A percentile compares a stretch with the other conserved stretches of the same genome.
These are phyloP conservation scores for Cosmorhoe ocellata DNA, from an alignment of 2,888 invertebrate species.

Conservation along the genomic window DNA sequence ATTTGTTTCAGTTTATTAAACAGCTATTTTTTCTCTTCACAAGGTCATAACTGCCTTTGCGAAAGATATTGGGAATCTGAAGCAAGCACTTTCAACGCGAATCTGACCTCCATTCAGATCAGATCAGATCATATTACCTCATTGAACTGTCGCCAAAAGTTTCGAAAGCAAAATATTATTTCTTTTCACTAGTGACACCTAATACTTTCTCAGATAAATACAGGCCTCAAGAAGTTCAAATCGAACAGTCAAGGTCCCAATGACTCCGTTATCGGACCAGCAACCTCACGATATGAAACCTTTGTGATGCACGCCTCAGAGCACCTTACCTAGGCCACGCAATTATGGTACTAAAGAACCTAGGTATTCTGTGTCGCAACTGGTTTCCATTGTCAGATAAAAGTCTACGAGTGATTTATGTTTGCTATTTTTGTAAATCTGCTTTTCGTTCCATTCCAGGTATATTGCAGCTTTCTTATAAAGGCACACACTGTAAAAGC, in stretches of 20 bases:
- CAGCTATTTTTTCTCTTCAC: too few species aligned
- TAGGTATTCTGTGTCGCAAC: conserved; percentile 1
- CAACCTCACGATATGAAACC: conserved; percentile 61
- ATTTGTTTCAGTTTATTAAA: too few species aligned
- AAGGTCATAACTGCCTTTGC: not conserved
- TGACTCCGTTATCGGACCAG: conserved; percentile 75
- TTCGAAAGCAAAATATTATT: not conserved
- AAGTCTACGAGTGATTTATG: conserved; percentile 34
- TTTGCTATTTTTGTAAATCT: conserved; percentile 25
- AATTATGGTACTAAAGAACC: conserved; percentile 10
- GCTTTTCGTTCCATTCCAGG: conserved; percentile 4
- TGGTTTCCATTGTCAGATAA: conserved; percentile 48
- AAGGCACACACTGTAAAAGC: not conserved
- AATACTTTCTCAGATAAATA: conserved; percentile 1
- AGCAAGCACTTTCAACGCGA: conserved; percentile 1
- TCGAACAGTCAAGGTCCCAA: conserved; percentile 65
- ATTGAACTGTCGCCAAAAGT: conserved; percentile 1
- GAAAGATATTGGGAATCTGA: conserved; percentile 2
- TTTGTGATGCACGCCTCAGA: conserved; percentile 38
- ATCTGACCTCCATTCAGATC: conserved; percentile 3
- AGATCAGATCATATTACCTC: not conserved
- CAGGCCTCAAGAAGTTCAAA: conserved; percentile 59
- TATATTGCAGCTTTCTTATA: not conserved
- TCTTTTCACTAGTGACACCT: too few species aligned
- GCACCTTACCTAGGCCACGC: conserved; percentile 37